These are phyloP conservation scores for Erebia aethiops DNA, from an alignment of 2,888 invertebrate genomes.

Conservation along the genomic window DNA sequence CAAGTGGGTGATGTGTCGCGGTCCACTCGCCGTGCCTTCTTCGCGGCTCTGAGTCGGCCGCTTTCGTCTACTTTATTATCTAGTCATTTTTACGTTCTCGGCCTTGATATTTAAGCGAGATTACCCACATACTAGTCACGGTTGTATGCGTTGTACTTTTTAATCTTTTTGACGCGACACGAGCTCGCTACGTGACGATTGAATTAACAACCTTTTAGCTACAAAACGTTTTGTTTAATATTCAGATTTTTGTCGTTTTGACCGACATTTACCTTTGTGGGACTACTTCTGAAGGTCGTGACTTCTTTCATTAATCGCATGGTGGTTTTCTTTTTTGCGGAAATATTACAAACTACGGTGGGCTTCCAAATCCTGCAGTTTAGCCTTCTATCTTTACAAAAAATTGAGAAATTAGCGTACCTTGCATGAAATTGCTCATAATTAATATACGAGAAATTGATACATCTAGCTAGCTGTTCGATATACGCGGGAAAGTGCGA, in stretches of 20 bases:
- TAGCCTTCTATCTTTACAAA: no score
- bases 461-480: background rate
- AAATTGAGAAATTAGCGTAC: no score
- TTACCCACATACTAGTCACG: slow-evolving; percentile 51
- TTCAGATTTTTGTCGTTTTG: background rate
- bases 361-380: no score
- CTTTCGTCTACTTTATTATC: slow-evolving; percentile 51
- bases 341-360: no score
- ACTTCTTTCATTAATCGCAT: no score
- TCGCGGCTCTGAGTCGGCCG: slow-evolving; percentile 53
- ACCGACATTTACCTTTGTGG: no score
- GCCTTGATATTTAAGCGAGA: slow-evolving; percentile 52
- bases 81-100: slow-evolving; percentile 54
- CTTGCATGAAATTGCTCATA: background rate
- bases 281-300: no score
- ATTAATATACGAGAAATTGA: background rate
- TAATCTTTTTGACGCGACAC: slow-evolving; percentile 21
- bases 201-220: slow-evolving; percentile 4
- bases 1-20: slow-evolving; percentile 70
- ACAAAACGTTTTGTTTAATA: background rate
- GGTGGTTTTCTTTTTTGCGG: no score
- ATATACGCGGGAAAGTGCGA: background rate
- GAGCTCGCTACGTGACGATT: background rate
- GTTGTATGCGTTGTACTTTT: slow-evolving; percentile 53
- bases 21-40: slow-evolving; percentile 58